phyloP scores from a whole-genome alignment of 2,797 vertebrate species.

The Rousettus madagascariensis region DNA sequence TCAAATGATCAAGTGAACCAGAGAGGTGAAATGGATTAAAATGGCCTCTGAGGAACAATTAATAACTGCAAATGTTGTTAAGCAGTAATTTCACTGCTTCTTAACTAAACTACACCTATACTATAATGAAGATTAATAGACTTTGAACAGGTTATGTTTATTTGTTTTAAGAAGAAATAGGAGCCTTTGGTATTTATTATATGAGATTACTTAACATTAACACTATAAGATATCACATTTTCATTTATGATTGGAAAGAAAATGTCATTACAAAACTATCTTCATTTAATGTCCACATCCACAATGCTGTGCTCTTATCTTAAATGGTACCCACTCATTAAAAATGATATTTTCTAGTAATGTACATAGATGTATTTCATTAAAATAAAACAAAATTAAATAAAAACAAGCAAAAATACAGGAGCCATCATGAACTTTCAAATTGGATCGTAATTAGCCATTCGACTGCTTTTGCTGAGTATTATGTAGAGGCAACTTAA shows the following conservation, averaged over 20 bases:
- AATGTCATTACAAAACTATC: background rate
- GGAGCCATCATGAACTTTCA: background rate
- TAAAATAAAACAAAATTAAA: background rate
- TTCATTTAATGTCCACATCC: background rate
- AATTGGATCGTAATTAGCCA: background rate
- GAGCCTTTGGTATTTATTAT: background rate
- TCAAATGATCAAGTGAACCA: constrained; percentile 46
- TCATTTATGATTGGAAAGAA: background rate
- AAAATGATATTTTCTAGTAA: background rate
- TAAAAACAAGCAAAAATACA: background rate
- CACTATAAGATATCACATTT: background rate
- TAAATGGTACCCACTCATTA: background rate
- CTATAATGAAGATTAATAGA: constrained; percentile 45
- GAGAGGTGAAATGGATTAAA: constrained; percentile 19
- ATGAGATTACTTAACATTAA: background rate
- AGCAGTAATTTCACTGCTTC: constrained; percentile 7
- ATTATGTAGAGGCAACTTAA: background rate
- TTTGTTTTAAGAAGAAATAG: background rate
- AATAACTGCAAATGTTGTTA: constrained; percentile 28
- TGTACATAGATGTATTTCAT: background rate
- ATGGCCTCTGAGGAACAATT: constrained; percentile 6
- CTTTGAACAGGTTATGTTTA: background rate
- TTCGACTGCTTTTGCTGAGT: background rate
- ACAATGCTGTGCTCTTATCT: background rate
- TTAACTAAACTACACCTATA: background rate